Conservation (phyloP, 2,888 invertebrate genomes). For the Trichopoda pennipes region DNA sequence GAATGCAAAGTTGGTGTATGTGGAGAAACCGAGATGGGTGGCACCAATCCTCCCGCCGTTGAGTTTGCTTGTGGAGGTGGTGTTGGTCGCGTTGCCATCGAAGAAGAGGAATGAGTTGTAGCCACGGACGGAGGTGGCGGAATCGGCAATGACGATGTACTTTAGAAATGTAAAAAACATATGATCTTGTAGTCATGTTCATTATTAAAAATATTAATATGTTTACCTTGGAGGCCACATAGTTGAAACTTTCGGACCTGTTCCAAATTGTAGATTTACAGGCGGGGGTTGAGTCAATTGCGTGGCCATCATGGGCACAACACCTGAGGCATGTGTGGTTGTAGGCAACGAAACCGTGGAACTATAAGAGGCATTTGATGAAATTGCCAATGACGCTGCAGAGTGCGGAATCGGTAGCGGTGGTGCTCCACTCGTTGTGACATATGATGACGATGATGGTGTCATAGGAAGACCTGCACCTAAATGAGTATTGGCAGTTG, state of each 20-base stretch:
- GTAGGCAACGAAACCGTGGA: constrained; percentile 68
- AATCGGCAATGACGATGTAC: constrained; percentile 68
- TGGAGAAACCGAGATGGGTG: constrained; percentile 82
- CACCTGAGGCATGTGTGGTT: constrained; percentile 65
- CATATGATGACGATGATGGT: constrained; percentile 45
- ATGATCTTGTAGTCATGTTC: constrained; percentile 8
- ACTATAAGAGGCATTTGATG: constrained; percentile 66
- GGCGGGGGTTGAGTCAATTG: constrained; percentile 56
- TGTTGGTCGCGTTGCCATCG: constrained; percentile 83
- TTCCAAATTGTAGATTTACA: constrained; percentile 53
- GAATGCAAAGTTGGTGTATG: constrained; percentile 77
- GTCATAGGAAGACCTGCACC: constrained; percentile 72
- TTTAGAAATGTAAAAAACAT: constrained; percentile 69
- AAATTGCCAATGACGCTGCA: constrained; percentile 62
- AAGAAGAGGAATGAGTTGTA: constrained; percentile 81
- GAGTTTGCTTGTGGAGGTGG: constrained; percentile 81
- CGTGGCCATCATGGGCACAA: constrained; percentile 63
- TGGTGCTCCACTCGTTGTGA: constrained; percentile 51
- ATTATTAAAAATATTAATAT: background rate
- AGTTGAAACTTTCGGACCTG: constrained; percentile 57
- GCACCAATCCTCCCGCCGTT: constrained; percentile 47
- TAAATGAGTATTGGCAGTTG: constrained; percentile 72
- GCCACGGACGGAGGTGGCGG: constrained; percentile 74
- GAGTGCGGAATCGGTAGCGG: constrained; percentile 63
- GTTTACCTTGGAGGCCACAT: constrained; percentile 71